Base-by-base conservation (phyloP, 2,797 vertebrate genomes). In the Clarias pachynema region DNA sequence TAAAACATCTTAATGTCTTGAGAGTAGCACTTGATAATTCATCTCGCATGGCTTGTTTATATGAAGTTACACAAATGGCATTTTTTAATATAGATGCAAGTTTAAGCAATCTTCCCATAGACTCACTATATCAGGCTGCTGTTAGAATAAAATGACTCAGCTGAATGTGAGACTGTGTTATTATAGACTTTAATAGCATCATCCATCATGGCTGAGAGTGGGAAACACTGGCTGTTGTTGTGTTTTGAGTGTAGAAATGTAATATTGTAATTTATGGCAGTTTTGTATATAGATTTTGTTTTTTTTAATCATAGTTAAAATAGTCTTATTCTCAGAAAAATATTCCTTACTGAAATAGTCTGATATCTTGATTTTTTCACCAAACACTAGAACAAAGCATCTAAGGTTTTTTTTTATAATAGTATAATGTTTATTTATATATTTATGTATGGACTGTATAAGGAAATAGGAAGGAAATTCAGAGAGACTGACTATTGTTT, bases 201-300 rank as follows among this genome's bases (percentile, higher is more conserved):
- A 31, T 65, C 60, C 62, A 62, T 49, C 60, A 57, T 3, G 24
- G 1, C 22, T 53, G 49, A 24, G 40, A 29, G 26, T 31, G 31
- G 69, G 60, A 84, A 84, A 31, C 62, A 69, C 59, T 89, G 79
- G 82, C 59, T 77, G 81, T 4, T 57, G 78, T 74, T 75, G 86
- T 63, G 18, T 73, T 66, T 66, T 65, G n/a, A 57, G 29, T 56
- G 10, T 31, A 37, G 63, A 56, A 22, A 37, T 34, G 5, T 74
- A 73, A 73, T 60, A 57, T 69, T 26, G 53, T 68, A 53, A 82
- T 65, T 83, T 34, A 83, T 78, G 37, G n/a, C 63, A 79, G 53
- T 29, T n/a, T 8, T 49, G 8, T 44, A 60, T 78, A 53, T 44
- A 82, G 40, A 31, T 60, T 69, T 82, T n/a, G 2, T 57, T 77